phyloP scores from a whole-genome alignment of 2,797 vertebrate genomes.

The Heteromormyrus szaboi region DNA sequence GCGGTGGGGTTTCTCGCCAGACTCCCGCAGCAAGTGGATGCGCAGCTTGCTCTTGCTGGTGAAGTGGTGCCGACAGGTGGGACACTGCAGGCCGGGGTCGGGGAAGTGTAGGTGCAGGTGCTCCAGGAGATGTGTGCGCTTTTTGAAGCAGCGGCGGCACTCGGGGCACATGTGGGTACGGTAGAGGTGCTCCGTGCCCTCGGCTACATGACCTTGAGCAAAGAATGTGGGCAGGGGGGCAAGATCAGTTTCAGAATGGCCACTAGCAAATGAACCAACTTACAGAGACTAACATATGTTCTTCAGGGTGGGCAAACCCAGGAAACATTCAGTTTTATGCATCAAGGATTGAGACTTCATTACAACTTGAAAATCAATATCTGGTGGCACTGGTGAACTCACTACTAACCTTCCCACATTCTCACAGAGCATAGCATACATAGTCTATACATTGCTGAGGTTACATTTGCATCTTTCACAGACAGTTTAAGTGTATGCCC shows the following conservation, averaged over 20 bases:
- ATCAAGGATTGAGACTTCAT: background rate
- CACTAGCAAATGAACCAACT: background rate
- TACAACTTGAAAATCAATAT: background rate
- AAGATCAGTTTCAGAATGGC: background rate
- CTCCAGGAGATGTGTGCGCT: slow-evolving; percentile 85
- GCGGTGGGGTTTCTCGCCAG: slow-evolving; percentile 74
- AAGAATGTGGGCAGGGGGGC: slow-evolving; percentile 6
- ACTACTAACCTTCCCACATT: background rate
- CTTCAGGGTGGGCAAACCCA: background rate
- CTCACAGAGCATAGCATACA: background rate
- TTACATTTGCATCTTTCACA: background rate
- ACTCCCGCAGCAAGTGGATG: slow-evolving; percentile 82
- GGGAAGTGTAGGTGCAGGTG: slow-evolving; percentile 90
- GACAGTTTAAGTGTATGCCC: background rate
- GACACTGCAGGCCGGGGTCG: slow-evolving; percentile 85
- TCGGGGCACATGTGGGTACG: slow-evolving; percentile 90
- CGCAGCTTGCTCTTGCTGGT: slow-evolving; percentile 94
- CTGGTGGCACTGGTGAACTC: background rate
- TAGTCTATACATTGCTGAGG: background rate
- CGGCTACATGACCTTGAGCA: slow-evolving; percentile 56
- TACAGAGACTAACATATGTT: background rate
- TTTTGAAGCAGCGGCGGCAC: slow-evolving; percentile 93
- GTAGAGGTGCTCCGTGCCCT: slow-evolving; percentile 71
- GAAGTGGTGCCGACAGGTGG: slow-evolving; percentile 84
- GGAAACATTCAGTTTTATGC: background rate